Base-by-base conservation (phyloP, 2,113 vertebrate species). In the Eptatretus burgeri region DNA sequence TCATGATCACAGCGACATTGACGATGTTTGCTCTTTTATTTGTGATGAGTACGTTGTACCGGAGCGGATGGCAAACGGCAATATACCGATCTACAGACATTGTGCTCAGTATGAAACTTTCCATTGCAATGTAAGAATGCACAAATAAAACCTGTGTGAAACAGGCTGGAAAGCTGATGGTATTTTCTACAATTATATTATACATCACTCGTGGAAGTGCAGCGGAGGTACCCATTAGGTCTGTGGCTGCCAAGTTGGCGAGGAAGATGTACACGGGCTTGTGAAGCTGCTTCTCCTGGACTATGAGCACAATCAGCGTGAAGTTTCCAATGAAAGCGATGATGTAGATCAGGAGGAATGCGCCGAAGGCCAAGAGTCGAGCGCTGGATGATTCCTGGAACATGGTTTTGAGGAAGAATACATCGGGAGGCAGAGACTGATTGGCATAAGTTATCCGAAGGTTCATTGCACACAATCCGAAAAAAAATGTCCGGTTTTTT, bases 281-380 rank as follows among this genome's bases (percentile, higher is more conserved):
- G 52, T 56, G 52, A 19, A 56, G 52, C 52, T 17, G 52, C 52
- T 56, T 56, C 52, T 56, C 52, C 14, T 17, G 52, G 52, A 14
- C 19, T 16, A 56, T 56, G 52, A 56, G 8, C 14, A 56, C 14
- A 9, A 14, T 16, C 14, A 56, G 52, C 14, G 18, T 14, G 52
- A 56, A 14, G 52, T 56, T 56, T 14, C 52, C 52, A 14, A 4
- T 17, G 14, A 56, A 19, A 14, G 18, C 52, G 14, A 56, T 17
- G 52, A 56, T 56, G 52, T 56, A 56, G 52, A 56, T 56, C 14
- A 56, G 52, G 52, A 56, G 52, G 52, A 56, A 14, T 14, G 18
- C 52, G 52, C 14, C 52, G 52, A 56, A 56, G 52, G 18, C 52
- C 52, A 56, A 19, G 5, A 19, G 52, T 17, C 52, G 14, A 19